These are phyloP conservation scores for Aradus depressus DNA, from an alignment of 2,888 invertebrate genomes.

Conservation along the genomic window DNA sequence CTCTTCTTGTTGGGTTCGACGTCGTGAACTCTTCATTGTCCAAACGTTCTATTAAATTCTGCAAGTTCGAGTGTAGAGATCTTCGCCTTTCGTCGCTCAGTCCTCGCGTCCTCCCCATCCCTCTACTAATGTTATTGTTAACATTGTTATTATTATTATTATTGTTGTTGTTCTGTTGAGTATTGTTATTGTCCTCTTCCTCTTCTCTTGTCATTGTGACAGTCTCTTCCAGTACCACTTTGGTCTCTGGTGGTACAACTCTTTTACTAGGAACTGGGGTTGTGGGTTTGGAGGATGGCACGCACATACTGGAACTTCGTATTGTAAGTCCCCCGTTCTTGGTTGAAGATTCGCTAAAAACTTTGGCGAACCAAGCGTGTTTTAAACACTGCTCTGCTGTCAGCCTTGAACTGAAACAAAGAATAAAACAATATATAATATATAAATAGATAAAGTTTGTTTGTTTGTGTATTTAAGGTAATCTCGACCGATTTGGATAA, in stretches of 20 bases:
- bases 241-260: background rate
- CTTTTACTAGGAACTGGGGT: slow-evolving; percentile 23
- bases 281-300: slow-evolving; percentile 24
- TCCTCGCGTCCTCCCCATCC: slow-evolving; percentile 30
- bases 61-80: slow-evolving; percentile 40
- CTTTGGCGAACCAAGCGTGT: slow-evolving; percentile 66
- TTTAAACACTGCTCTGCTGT: slow-evolving; percentile 78
- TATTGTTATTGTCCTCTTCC: slow-evolving; percentile 7
- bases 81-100: slow-evolving; percentile 38
- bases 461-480: no score
- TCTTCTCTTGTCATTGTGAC: slow-evolving; percentile 10
- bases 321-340: no score
- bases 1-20: slow-evolving; percentile 36
- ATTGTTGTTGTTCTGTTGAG: slow-evolving; percentile 6
- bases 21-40: slow-evolving; percentile 29
- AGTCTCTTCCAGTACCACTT: background rate
- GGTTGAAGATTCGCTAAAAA: slow-evolving; percentile 20
- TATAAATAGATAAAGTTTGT: no score
- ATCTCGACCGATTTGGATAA: no score
- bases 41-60: slow-evolving; percentile 38
- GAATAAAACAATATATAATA: background rate
- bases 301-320: slow-evolving; percentile 28
- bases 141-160: slow-evolving; percentile 13
- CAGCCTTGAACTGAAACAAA: slow-evolving; percentile 65
- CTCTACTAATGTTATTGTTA: background rate